Percentiles rank a stretch among this genome's conserved stretches.
Conservation (phyloP, 2,888 invertebrate genomes). For the Andrena minutula region DNA sequence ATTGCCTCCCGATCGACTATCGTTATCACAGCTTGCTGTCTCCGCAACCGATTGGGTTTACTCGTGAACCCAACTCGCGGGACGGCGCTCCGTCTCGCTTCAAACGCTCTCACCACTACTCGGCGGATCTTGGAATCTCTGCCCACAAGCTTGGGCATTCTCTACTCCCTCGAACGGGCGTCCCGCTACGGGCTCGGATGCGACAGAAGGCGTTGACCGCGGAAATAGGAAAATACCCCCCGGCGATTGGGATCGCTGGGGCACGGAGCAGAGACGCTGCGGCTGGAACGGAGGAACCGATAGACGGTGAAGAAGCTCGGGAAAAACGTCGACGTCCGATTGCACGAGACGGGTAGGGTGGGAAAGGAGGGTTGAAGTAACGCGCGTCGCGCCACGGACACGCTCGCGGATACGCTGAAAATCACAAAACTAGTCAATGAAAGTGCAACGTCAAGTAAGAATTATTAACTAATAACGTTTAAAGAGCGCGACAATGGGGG, state of each 20-base stretch:
- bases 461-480: conserved; percentile 77
- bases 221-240: conserved; percentile 51
- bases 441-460: conserved; percentile 84
- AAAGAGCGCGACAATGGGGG: conserved; percentile 53
- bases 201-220: conserved; percentile 38
- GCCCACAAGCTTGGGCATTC: neutral
- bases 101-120: too few relatives aligned
- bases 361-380: conserved; percentile 1
- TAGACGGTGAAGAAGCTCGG: conserved; percentile 22
- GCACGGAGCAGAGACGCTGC: neutral
- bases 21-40: neutral
- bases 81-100: neutral
- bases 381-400: conserved; percentile 58
- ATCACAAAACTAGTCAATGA: conserved; percentile 85
- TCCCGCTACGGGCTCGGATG: conserved; percentile 18
- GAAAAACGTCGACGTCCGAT: conserved; percentile 64
- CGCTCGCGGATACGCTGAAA: conserved; percentile 70
- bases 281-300: neutral
- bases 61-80: neutral
- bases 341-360: conserved; percentile 21
- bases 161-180: neutral
- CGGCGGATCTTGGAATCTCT: conserved; percentile 4
- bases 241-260: conserved; percentile 55
- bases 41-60: too few relatives aligned
- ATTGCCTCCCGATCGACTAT: neutral